These are phyloP conservation scores for Diachrysia chrysitis DNA, from an alignment of 2,888 invertebrate species.

Conservation along the genomic window DNA sequence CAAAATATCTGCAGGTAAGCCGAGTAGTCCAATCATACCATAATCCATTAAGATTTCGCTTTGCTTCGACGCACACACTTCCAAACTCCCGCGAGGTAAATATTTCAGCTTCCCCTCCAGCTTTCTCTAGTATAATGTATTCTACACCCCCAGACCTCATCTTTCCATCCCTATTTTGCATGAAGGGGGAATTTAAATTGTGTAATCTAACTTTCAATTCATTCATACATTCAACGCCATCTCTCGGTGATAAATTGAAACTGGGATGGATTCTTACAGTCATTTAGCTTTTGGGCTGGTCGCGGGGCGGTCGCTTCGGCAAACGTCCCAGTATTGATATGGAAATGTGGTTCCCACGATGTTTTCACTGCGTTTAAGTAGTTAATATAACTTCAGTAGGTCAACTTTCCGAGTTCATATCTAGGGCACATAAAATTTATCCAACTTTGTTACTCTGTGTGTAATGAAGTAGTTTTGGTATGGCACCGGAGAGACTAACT, in stretches of 20 bases:
- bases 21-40: constrained; percentile 85
- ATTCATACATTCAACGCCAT: constrained; percentile 89
- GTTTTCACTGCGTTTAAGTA: constrained; percentile 57
- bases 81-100: constrained; percentile 87
- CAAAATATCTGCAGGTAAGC: constrained; percentile 81
- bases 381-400: constrained; percentile 51
- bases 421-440: constrained; percentile 46
- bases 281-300: constrained; percentile 75
- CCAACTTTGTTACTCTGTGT: constrained; percentile 36
- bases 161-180: constrained; percentile 88
- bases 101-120: constrained; percentile 80
- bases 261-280: constrained; percentile 82
- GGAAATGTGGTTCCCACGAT: constrained; percentile 63
- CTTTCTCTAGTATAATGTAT: constrained; percentile 82
- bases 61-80: constrained; percentile 84
- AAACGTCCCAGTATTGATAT: constrained; percentile 67
- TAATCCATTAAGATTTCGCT: constrained; percentile 88
- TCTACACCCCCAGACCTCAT: constrained; percentile 86
- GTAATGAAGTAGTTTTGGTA: constrained; percentile 49
- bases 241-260: constrained; percentile 88
- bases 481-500: constrained; percentile 37
- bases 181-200: constrained; percentile 89
- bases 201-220: constrained; percentile 90
- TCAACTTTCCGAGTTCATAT: constrained; percentile 47
- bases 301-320: constrained; percentile 60